These are phyloP conservation scores for Penaeus japonicus DNA, from an alignment of 1,140 invertebrate species.

Conservation along the genomic window DNA sequence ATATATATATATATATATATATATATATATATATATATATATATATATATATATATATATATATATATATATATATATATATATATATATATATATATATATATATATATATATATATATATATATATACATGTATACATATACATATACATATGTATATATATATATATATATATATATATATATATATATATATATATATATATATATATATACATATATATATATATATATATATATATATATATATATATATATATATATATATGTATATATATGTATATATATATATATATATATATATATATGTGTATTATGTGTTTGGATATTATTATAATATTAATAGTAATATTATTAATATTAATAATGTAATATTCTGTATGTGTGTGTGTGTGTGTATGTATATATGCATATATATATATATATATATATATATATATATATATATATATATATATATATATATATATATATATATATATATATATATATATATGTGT, in stretches of 20 bases:
- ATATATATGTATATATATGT: background rate
- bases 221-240: background rate
- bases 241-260: slow-evolving; percentile 6
- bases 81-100: no score
- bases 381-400: background rate
- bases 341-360: background rate
- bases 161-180: no score
- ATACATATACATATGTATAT: no score
- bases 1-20: no score
- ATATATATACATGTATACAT: no score
- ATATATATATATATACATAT: no score
- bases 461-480: slow-evolving; percentile 2
- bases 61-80: no score
- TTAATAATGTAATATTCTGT: background rate
- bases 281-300: slow-evolving; percentile 1
- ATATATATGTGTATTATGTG: background rate
- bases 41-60: no score
- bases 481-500: background rate
- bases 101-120: no score
- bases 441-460: slow-evolving; percentile 7
- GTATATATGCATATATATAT: background rate
- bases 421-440: slow-evolving; percentile 13
- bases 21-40: no score
- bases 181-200: no score
- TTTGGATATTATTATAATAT: background rate